These are phyloP conservation scores for Drosophila lini DNA, from an alignment of 1,140 invertebrate species.

Conservation along the genomic window DNA sequence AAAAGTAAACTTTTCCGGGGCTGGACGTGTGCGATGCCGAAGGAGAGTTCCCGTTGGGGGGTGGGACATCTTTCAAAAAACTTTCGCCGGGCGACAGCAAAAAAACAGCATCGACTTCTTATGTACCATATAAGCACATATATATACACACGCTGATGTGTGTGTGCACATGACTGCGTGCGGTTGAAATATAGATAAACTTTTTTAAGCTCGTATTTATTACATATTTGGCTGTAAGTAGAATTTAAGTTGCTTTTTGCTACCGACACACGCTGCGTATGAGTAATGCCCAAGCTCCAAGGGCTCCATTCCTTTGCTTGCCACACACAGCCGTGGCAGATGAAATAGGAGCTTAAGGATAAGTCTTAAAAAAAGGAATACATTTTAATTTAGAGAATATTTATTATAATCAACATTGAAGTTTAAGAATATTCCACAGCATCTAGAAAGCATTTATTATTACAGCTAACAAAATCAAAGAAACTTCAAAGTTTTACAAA, in stretches of 20 bases:
- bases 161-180: slow-evolving; percentile 75
- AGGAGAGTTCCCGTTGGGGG: slow-evolving; percentile 13
- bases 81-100: slow-evolving; percentile 73
- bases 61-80: slow-evolving; percentile 78
- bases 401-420: background rate
- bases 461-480: background rate
- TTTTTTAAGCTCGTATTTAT: slow-evolving; percentile 83
- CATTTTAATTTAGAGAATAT: no score
- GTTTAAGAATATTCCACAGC: background rate
- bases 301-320: slow-evolving; percentile 23
- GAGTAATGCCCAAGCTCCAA: slow-evolving; percentile 57
- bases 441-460: background rate
- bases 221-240: slow-evolving; percentile 82
- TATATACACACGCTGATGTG: slow-evolving; percentile 1
- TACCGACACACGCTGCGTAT: slow-evolving; percentile 59
- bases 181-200: slow-evolving; percentile 82
- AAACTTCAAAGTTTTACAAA: background rate
- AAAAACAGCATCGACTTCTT: slow-evolving; percentile 61
- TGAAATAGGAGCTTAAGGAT: background rate
- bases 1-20: slow-evolving; percentile 68
- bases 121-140: slow-evolving; percentile 32
- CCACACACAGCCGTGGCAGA: background rate
- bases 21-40: slow-evolving; percentile 67
- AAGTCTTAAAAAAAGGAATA: background rate
- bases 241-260: slow-evolving; percentile 82